Evolutionary conservation across 1,140 invertebrate species (phyloP).

Genomic region (Bombus affinis): DNA sequence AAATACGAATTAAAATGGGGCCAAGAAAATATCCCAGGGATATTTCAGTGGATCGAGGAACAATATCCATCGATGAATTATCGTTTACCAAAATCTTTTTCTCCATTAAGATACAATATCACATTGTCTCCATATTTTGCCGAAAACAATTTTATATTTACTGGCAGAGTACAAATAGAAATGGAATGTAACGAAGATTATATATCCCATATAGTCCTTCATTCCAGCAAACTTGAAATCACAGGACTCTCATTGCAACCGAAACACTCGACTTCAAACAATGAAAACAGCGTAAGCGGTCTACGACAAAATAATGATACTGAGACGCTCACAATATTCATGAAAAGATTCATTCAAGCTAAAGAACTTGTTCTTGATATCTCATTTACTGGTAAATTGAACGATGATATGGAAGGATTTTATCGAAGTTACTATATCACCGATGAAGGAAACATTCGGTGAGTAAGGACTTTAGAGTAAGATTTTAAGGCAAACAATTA

Average conservation of each 20-base stretch:
- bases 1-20: constrained; percentile 68
- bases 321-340: constrained; percentile 66
- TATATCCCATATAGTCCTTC: constrained; percentile 67
- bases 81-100: constrained; percentile 68
- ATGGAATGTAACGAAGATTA: constrained; percentile 43
- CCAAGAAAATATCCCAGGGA: constrained; percentile 46
- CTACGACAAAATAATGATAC: background rate
- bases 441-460: constrained; percentile 72
- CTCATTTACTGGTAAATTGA: constrained; percentile 80
- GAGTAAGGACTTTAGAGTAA: constrained; percentile 40
- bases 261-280: background rate
- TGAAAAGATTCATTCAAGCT: background rate
- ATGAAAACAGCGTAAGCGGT: background rate
- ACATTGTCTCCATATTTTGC: constrained; percentile 68
- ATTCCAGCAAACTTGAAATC: constrained; percentile 67
- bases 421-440: constrained; percentile 85
- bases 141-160: constrained; percentile 67
- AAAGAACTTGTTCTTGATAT: constrained; percentile 76
- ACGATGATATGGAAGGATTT: constrained; percentile 85
- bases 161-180: constrained; percentile 70
- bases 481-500: background rate
- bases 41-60: constrained; percentile 61
- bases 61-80: constrained; percentile 56
- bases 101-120: constrained; percentile 71
- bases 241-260: background rate